Evolutionary conservation across 2,113 vertebrate species (phyloP).

Genomic region (Meriones unguiculatus): DNA sequence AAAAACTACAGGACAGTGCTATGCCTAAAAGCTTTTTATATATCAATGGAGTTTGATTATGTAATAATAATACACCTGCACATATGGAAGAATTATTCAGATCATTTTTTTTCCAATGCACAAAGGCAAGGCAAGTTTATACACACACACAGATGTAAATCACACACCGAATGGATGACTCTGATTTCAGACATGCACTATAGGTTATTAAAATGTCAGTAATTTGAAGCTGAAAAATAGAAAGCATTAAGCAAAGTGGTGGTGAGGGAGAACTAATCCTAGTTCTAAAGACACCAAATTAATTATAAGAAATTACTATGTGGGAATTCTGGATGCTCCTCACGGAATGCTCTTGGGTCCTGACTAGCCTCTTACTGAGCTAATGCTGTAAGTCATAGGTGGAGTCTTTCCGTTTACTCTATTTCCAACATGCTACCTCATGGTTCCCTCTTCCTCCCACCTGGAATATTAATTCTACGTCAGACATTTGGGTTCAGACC

Average conservation of each 20-base stretch:
- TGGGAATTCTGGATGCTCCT: not conserved
- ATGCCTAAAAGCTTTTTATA: not conserved
- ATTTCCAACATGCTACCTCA: not conserved
- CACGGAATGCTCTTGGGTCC: not conserved
- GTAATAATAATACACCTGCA: not conserved
- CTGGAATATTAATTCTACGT: not conserved
- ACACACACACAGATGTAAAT: not conserved
- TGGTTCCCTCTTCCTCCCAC: not conserved
- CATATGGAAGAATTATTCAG: not conserved
- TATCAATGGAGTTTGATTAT: not conserved
- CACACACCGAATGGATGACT: not conserved
- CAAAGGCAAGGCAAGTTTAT: not conserved
- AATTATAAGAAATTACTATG: not conserved
- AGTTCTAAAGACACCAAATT: not conserved
- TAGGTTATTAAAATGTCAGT: conserved; percentile 21
- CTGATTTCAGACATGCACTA: conserved; percentile 15
- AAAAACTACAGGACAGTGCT: not conserved
- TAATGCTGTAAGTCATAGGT: not conserved
- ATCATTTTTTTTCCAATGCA: conserved; percentile 24
- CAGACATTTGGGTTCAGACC: not conserved
- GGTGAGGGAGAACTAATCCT: not conserved
- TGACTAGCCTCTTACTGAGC: not conserved
- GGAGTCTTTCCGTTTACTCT: not conserved
- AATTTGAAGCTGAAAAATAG: conserved; percentile 9
- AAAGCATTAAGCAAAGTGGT: not conserved